Evolutionary conservation across 1,140 invertebrate species (phyloP), one percentile per base, ranked within the genome.

Genomic region (Bombus superbus): DNA sequence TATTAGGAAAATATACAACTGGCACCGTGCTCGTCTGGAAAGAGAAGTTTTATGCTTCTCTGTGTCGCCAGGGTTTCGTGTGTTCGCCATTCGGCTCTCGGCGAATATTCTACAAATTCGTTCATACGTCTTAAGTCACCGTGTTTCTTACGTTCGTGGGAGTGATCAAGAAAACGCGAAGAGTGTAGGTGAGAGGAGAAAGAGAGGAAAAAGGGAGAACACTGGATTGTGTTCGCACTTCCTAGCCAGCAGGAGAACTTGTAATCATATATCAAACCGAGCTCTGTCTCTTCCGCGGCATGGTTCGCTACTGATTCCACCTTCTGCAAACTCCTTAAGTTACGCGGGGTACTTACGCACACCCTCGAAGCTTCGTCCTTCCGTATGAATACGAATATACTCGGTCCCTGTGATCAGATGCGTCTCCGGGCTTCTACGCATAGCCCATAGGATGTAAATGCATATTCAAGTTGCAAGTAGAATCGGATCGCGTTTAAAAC

Each of bases 211-310:
- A 3, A n/a, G 18, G 57, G n/a, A 75, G 64, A 76, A 32, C 79
- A 83, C 78, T 86, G 92, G 85, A 92, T 91, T 89, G 90, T 90
- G 90, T 91, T 91, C 83, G 87, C 86, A 85, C 89, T 92, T 92
- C 82, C 88, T 87, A 88, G 79, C 64, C 66, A 72, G 73, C 35
- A 83, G 75, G 83, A 86, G 89, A 93, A 93, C 87, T 92, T 90
- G 91, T 86, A 92, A 86, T 90, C 89, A 85, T 93, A 92, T 92
- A 92, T 93, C 92, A 92, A 92, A 93, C 85, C 80, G 90, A 91
- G 88, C 92, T 91, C 91, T 87, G 87, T 92, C 91, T 91, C 82
- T 84, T 81, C 85, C 69, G 85, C 80, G 76, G 79, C 71, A 71
- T 57, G 81, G 73, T 74, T 64, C 86, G 85, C 86, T 82, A 88